Conservation (phyloP, 2,888 invertebrate species). For the Falcaria lacertinaria region DNA sequence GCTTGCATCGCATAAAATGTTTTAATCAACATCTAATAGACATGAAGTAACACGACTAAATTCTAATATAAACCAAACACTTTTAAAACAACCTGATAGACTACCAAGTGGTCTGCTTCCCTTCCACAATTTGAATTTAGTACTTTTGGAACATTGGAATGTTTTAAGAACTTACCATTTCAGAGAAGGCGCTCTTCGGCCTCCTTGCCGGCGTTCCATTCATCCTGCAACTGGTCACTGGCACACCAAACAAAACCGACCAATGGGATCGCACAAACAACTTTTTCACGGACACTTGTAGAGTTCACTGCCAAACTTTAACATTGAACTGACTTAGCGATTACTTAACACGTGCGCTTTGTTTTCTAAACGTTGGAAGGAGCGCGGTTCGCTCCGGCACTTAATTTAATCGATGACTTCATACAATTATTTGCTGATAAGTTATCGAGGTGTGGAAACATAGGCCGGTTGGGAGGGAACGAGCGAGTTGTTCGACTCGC, state of each 20-base stretch:
- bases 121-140: too few species aligned
- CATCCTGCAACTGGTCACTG: conserved; percentile 54
- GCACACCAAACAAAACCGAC: conserved; percentile 52
- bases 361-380: conserved; percentile 5
- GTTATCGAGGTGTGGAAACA: conserved; percentile 53
- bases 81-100: too few species aligned
- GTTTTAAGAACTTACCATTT: conserved; percentile 51
- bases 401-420: conserved; percentile 75
- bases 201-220: conserved; percentile 72
- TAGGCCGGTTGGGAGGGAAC: conserved; percentile 27
- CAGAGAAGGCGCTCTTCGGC: conserved; percentile 72
- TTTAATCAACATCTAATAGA: too few species aligned
- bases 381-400: conserved; percentile 27
- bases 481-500: conserved; percentile 48
- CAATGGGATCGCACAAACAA: conserved; percentile 55
- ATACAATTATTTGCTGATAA: conserved; percentile 71
- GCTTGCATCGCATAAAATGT: too few species aligned
- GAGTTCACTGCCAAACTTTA: conserved; percentile 59
- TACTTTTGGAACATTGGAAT: not conserved
- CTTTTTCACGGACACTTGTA: conserved; percentile 72
- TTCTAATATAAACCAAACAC: too few species aligned
- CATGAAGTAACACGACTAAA: too few species aligned
- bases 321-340: conserved; percentile 26
- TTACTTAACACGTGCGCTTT: conserved; percentile 17
- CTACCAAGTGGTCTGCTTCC: too few species aligned